A percentile compares a stretch with the other conserved stretches of the same genome.
Conservation (phyloP, 2,797 vertebrate genomes). For the Pseudochaenichthys georgianus region DNA sequence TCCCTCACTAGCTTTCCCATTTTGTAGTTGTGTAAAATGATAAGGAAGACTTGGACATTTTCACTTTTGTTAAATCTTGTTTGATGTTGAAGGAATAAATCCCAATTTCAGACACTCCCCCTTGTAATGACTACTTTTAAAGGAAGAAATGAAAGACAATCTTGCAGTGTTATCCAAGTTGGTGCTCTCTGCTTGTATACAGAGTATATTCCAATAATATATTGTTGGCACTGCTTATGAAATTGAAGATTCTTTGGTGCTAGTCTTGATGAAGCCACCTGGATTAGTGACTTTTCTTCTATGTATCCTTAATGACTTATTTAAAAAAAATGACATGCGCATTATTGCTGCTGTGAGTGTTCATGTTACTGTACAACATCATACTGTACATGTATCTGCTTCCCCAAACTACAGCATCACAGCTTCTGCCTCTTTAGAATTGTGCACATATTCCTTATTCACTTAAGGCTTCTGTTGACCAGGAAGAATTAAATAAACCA, state of each 20-base stretch:
- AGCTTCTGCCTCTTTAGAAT: not conserved
- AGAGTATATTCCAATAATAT: not conserved
- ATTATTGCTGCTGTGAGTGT: too few species aligned
- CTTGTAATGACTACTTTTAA: not conserved
- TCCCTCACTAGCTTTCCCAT: constrained; percentile 40
- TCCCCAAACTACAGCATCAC: too few species aligned
- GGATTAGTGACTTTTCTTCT: too few species aligned
- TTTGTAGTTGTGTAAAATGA: constrained; percentile 21
- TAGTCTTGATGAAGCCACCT: too few species aligned
- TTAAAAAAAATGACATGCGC: too few species aligned
- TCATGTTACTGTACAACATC: too few species aligned
- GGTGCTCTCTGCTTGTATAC: not conserved
- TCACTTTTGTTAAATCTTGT: not conserved
- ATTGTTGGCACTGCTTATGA: too few species aligned
- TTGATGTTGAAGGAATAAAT: not conserved
- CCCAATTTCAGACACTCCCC: not conserved
- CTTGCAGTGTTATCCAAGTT: not conserved
- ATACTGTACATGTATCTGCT: too few species aligned
- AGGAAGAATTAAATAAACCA: not conserved
- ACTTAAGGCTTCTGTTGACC: constrained; percentile 8
- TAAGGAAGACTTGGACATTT: not conserved
- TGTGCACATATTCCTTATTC: not conserved
- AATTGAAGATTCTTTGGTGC: too few species aligned
- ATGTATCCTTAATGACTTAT: too few species aligned
- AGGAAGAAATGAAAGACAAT: not conserved